Evolutionary conservation across 2,888 invertebrate genomes (phyloP), one percentile per base, ranked within the genome.

Genomic region (Heliconius erato): DNA sequence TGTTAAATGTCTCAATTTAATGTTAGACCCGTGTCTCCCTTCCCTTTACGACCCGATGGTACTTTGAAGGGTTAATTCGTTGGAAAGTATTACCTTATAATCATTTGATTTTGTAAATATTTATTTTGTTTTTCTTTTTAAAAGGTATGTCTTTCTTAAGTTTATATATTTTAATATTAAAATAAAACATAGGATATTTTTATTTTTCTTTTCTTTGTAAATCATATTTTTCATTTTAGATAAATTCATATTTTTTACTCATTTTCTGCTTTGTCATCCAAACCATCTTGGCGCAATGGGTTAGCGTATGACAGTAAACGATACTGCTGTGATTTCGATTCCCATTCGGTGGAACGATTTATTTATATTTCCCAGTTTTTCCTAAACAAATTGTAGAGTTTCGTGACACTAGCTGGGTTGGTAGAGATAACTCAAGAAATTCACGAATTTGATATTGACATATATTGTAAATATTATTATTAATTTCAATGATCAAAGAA

Each of bases 61-160:
- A 88, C 89, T 91, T 90, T 91, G 90, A 91, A 93, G 94, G 94
- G 94, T 94, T 95, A 94, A 94, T 93, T 93, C 91, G 91, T 91
- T 91, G 93, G 92, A 94, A 94, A 93, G 80, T 71, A 71, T 79
- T 74, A 69, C 40, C 65, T 26, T 78, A 76, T 80, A n/a, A 71
- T 76, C 49, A 78, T 78, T 78, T 63, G 35, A 63, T 76, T n/a
- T 26, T 76, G 76, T 63, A 32, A 54, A 74, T 54, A 74, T 74
- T 74, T 74, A 23, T 49, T 74, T 54, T 71, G 16, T 40, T n/a
- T 72, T 19, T 67, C 28, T 28, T 67, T 28, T 3, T 28, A 6
- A 67, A 14, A 67, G 19, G 0, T n/a, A 63, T 9, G n/a, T 63
- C n/a, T 63, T 63, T 3, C 63, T 63, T 32, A 16, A 67, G 16